Percentiles rank a stretch among this genome's conserved stretches.
These are phyloP conservation scores for Tenthredo notha DNA, from an alignment of 2,888 invertebrate genomes.

Conservation along the genomic window DNA sequence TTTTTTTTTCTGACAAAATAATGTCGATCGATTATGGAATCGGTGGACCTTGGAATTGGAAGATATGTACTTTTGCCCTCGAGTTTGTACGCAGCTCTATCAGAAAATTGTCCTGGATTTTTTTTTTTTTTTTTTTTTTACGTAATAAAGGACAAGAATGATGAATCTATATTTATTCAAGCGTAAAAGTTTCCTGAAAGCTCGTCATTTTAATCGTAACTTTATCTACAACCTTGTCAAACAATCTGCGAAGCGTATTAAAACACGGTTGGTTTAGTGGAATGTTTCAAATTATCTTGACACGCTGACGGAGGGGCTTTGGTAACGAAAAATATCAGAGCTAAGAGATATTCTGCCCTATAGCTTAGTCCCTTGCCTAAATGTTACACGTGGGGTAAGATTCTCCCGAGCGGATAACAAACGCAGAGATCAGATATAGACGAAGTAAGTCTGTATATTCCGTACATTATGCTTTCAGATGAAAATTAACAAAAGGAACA, in stretches of 20 bases:
- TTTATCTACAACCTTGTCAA: constrained; percentile 27
- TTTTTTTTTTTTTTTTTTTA: background rate
- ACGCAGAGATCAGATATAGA: background rate
- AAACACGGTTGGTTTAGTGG: constrained; percentile 31
- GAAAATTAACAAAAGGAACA: background rate
- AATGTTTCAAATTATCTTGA: constrained; percentile 27
- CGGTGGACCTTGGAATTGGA: background rate
- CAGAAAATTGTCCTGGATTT: background rate
- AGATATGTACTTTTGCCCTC: background rate
- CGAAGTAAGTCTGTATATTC: background rate
- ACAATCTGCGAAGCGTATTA: constrained; percentile 17
- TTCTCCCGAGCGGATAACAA: background rate
- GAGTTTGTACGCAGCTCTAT: background rate
- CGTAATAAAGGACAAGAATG: background rate
- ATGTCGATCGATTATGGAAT: background rate
- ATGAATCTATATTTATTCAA: background rate
- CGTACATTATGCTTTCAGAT: background rate
- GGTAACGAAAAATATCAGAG: constrained; percentile 9
- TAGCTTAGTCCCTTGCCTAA: background rate
- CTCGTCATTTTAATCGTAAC: background rate
- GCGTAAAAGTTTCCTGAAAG: background rate
- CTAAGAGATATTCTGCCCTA: background rate
- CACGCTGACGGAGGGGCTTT: background rate
- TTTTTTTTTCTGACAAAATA: background rate
- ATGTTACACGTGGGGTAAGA: background rate